These are phyloP conservation scores for Clupea harengus DNA, from an alignment of 2,113 vertebrate species.

Conservation along the genomic window DNA sequence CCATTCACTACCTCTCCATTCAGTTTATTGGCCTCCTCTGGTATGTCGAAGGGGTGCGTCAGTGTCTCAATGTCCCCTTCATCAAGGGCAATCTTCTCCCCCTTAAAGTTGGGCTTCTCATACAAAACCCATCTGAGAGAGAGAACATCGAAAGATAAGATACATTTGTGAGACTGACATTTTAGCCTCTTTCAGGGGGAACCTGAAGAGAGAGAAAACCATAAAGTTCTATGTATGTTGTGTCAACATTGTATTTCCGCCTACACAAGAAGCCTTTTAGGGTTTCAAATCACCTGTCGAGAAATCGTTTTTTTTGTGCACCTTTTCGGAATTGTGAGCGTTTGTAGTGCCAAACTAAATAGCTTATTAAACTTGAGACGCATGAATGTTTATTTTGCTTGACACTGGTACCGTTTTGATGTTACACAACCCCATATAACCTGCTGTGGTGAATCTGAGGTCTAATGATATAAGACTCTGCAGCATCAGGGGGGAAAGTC, in stretches of 20 bases:
- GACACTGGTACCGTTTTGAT: background rate
- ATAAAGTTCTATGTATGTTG: no score
- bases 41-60: conserved; percentile 63
- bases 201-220: no score
- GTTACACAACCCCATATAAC: background rate
- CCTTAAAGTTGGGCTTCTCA: conserved; percentile 84
- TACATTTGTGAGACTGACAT: background rate
- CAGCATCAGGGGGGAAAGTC: background rate
- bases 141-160: background rate
- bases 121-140: conserved; percentile 90
- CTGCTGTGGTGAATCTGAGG: background rate
- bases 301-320: background rate
- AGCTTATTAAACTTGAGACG: background rate
- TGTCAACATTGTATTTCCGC: no score
- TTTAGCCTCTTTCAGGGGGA: no score
- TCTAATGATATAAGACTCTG: background rate
- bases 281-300: no score
- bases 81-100: conserved; percentile 83
- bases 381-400: background rate
- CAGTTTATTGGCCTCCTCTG: conserved; percentile 49
- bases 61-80: conserved; percentile 84
- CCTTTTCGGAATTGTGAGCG: no score
- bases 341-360: background rate
- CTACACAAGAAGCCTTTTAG: no score
- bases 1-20: conserved; percentile 37